phyloP scores from a whole-genome alignment of 1,140 invertebrate species.

The Oryzaephilus surinamensis region DNA sequence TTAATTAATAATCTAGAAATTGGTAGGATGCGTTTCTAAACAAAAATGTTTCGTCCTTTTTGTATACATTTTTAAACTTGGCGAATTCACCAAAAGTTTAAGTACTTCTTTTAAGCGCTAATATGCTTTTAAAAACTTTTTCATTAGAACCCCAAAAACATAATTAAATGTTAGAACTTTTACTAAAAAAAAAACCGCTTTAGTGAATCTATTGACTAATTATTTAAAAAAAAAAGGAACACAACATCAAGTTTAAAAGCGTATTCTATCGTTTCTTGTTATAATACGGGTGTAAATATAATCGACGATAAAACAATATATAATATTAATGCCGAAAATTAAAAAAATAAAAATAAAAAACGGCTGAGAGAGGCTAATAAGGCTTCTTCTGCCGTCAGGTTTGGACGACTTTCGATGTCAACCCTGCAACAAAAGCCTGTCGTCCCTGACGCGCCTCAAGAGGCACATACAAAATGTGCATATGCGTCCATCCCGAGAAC shows the following conservation, averaged over 20 bases:
- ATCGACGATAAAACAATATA: neutral
- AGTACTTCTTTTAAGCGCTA: too few species aligned
- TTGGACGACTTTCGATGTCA: conserved; percentile 75
- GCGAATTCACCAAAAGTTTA: too few species aligned
- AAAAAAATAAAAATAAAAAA: conserved; percentile 3
- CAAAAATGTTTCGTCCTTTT: too few species aligned
- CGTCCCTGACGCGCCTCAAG: conserved; percentile 71
- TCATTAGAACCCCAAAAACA: too few species aligned
- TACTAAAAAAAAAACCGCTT: too few species aligned
- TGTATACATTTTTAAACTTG: too few species aligned
- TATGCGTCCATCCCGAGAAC: conserved; percentile 72
- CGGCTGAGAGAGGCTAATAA: conserved; percentile 25
- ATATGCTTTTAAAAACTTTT: too few species aligned
- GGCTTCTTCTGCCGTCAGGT: conserved; percentile 31
- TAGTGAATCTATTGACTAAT: too few species aligned
- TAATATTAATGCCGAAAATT: neutral
- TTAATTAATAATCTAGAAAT: too few species aligned
- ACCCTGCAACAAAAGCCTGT: conserved; percentile 79
- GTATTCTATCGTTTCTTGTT: neutral
- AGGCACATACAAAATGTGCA: conserved; percentile 80
- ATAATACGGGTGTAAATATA: neutral
- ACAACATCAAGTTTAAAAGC: neutral
- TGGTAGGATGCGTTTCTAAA: too few species aligned
- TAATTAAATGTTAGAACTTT: too few species aligned
- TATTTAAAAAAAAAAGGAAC: neutral